Base-by-base conservation (phyloP, 2,113 vertebrate species). In the Serinus canaria region DNA sequence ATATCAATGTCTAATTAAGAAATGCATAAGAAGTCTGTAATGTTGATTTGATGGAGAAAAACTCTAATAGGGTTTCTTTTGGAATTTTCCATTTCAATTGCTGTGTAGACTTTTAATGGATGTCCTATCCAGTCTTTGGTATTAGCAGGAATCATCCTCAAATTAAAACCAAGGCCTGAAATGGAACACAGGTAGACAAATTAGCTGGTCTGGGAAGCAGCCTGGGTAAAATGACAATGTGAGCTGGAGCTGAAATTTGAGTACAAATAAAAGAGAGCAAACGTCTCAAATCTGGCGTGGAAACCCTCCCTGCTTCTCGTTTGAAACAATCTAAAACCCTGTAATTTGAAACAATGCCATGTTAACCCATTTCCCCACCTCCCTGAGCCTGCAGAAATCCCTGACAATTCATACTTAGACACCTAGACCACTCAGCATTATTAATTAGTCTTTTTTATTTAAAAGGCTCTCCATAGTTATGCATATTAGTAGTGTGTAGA, bases 11-110 rank as follows among this genome's bases (percentile, higher is more conserved):
- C 68, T 96, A 97, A 97, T 96, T 95, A 97, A 97, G 96, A 97
- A 96, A 96, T 96, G 96, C 95, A 97, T 97, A 97, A 97, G 96
- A 97, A 96, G 97, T 97, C 87, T 95, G 84, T 96, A 97, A 96
- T 95, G 94, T 87, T 97, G 96, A 96, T 97, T 97, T 96, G 92
- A 97, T 96, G 87, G 88, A 95, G 95, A 95, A 97, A 96, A 96
- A 85, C 89, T 90, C 91, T 95, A 93, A 96, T 93, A 95, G 92
- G 84, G 83, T 93, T 82, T 96, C 78, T 89, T 97, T 88, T 94
- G 87, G 96, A 96, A 97, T 97, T 97, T 97, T 96, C 83, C 94
- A 91, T 96, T 95, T 87, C 94, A 96, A 53, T 93, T 90, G 84
- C 84, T 94, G 74, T 63, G 78, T 83, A 77, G 82, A 91, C 90